A percentile compares a stretch with the other conserved stretches of the same genome.
Conservation (phyloP, 2,797 vertebrate species). For the Spheniscus humboldti region DNA sequence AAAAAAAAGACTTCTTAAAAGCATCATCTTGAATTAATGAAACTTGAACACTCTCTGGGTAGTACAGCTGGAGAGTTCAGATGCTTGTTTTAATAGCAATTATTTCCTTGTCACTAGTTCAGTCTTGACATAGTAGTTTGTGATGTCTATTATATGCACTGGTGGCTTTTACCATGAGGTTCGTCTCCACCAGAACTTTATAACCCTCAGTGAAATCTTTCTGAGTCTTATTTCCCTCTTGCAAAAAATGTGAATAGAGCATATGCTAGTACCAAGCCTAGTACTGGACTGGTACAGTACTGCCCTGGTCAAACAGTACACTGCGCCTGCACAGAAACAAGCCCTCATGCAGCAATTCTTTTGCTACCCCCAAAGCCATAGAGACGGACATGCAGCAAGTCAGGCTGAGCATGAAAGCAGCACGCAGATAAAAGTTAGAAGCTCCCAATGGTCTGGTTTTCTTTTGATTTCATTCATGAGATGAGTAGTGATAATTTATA, state of each 20-base stretch:
- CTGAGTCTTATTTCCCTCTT: neutral
- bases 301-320: neutral
- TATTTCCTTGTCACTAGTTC: neutral
- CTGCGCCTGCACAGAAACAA: neutral
- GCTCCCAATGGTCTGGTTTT: neutral
- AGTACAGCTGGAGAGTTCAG: neutral
- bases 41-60: neutral
- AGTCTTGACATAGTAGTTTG: neutral
- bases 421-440: neutral
- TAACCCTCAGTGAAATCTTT: neutral
- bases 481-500: neutral
- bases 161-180: neutral
- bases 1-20: neutral
- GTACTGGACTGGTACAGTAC: neutral
- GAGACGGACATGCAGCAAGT: neutral
- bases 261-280: neutral
- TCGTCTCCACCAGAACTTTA: neutral
- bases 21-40: neutral
- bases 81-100: neutral
- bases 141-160: neutral
- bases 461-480: neutral
- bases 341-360: neutral
- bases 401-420: neutral
- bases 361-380: neutral
- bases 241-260: neutral